Conservation (phyloP, 2,113 vertebrate species). For the Hiodon alosoides region DNA sequence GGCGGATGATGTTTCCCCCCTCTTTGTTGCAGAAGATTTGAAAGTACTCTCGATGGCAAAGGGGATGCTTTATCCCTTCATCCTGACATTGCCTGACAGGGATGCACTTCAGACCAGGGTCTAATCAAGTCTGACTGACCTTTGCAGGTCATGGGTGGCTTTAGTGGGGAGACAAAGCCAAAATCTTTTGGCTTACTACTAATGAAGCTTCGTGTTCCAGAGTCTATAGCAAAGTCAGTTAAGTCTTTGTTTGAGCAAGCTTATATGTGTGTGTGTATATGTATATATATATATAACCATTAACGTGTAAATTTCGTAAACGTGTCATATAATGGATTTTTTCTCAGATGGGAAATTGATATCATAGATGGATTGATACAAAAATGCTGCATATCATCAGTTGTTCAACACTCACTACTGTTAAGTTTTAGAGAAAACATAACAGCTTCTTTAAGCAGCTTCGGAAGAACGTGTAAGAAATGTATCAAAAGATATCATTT, state of each 20-base stretch:
- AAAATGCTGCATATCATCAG: too few species aligned
- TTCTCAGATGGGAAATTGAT: conserved; percentile 2
- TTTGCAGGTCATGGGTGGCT: not conserved
- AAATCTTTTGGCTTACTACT: conserved; percentile 7
- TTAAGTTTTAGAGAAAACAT: too few species aligned
- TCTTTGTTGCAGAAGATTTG: conserved; percentile 66
- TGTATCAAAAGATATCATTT: too few species aligned
- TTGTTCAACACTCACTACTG: too few species aligned
- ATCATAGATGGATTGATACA: too few species aligned
- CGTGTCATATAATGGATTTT: conserved; percentile 34
- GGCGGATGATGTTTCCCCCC: conserved; percentile 74
- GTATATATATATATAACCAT: not conserved
- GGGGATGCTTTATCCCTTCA: conserved; percentile 70
- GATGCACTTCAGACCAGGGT: conserved; percentile 57
- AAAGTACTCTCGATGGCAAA: conserved; percentile 61
- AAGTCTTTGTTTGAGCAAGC: too few species aligned
- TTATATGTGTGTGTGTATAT: too few species aligned
- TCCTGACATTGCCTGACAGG: conserved; percentile 67
- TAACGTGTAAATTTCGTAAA: conserved; percentile 46
- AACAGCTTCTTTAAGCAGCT: too few species aligned
- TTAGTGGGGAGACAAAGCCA: not conserved
- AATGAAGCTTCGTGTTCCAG: conserved; percentile 20
- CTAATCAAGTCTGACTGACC: conserved; percentile 44
- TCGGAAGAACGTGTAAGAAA: too few species aligned
- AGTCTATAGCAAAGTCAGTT: too few species aligned